A percentile compares a stretch with the other conserved stretches of the same genome.
Conservation (phyloP, 2,888 invertebrate species). For the Anodontia alba region DNA sequence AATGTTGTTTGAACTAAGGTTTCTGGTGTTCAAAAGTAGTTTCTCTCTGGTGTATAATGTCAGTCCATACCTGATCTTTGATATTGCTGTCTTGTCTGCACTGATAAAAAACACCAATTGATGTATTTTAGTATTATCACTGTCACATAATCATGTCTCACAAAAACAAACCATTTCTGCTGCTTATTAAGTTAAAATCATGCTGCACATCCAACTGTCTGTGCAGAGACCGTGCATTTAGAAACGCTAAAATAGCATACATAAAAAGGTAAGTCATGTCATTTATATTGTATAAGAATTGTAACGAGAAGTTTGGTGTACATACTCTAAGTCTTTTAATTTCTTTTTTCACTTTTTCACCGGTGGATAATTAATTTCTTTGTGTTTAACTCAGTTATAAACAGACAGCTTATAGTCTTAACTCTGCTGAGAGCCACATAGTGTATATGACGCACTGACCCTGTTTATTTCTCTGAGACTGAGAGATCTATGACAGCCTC, state of each 20-base stretch:
- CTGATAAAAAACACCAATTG: not conserved
- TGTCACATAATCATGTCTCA: conserved; percentile 32
- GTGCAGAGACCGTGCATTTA: conserved; percentile 49
- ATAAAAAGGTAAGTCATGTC: no score
- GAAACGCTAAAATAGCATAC: conserved; percentile 22
- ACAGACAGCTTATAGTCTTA: conserved; percentile 23
- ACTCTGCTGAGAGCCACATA: conserved; percentile 48
- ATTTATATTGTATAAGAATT: conserved; percentile 3
- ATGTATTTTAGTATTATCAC: not conserved
- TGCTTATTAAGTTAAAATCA: conserved; percentile 26
- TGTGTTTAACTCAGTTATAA: conserved; percentile 26
- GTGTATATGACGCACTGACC: conserved; percentile 38
- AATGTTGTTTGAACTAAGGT: not conserved
- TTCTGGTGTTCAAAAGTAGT: not conserved
- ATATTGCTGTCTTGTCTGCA: not conserved
- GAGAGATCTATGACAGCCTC: conserved; percentile 35
- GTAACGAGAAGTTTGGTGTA: not conserved
- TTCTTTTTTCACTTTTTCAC: conserved; percentile 28
- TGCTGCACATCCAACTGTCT: conserved; percentile 36
- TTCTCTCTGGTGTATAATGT: not conserved
- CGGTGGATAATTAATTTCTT: conserved; percentile 32
- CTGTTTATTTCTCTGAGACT: not conserved
- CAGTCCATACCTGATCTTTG: not conserved
- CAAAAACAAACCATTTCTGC: conserved; percentile 35
- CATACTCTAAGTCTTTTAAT: conserved; percentile 20